phyloP scores from a whole-genome alignment of 1,140 invertebrate genomes.

The Drosophila pseudoobscura region DNA sequence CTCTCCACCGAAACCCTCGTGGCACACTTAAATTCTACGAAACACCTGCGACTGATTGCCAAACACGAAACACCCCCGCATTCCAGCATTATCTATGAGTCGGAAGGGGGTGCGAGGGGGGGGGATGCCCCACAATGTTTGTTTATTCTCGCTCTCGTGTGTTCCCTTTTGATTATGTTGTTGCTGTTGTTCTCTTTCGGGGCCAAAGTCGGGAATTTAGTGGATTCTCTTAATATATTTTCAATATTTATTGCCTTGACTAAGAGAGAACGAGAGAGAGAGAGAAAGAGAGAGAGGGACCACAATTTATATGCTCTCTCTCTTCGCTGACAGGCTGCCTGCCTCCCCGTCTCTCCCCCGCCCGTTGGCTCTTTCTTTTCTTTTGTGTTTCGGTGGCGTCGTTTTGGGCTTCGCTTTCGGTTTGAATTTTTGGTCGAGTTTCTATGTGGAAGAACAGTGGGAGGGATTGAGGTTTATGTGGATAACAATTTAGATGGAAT shows the following conservation, averaged over 20 bases:
- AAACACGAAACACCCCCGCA: conserved; percentile 14
- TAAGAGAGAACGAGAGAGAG: not conserved
- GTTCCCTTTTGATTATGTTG: not conserved
- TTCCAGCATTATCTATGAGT: conserved; percentile 12
- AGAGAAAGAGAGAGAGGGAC: conserved; percentile 7
- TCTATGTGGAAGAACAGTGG: conserved; percentile 22
- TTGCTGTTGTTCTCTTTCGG: conserved; percentile 12
- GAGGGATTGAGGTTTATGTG: not conserved
- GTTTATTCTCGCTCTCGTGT: conserved; percentile 26
- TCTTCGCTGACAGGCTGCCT: not conserved
- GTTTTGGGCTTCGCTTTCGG: conserved; percentile 30
- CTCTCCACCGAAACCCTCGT: not conserved
- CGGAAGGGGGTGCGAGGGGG: conserved; percentile 1
- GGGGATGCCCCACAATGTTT: conserved; percentile 24
- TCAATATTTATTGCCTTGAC: conserved; percentile 41
- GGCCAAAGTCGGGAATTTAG: conserved; percentile 23
- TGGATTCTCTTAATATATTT: conserved; percentile 45
- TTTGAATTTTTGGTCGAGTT: conserved; percentile 13
- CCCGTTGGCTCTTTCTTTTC: conserved; percentile 8
- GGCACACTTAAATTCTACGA: conserved; percentile 12
- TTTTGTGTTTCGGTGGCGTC: conserved; percentile 31
- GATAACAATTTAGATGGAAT: not conserved
- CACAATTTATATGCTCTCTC: conserved; percentile 7
- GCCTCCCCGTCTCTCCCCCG: conserved; percentile 7
- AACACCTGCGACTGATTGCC: conserved; percentile 13